Evolutionary conservation across 1,140 invertebrate genomes (phyloP).

Genomic region (Drosophila bifasciata): DNA sequence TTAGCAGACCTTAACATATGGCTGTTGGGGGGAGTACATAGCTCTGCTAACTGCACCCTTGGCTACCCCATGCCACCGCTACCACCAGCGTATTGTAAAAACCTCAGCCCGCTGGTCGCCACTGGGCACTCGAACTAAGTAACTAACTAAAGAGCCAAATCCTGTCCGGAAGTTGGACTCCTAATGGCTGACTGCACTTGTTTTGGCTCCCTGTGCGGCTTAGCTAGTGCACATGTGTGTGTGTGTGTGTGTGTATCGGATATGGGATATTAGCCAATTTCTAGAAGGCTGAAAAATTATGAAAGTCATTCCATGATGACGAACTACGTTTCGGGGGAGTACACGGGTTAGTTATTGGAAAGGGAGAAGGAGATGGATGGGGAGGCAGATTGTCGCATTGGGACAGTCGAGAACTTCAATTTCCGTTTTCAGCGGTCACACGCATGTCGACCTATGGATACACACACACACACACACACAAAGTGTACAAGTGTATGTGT

Average conservation of each 20-base stretch:
- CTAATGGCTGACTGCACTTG: conserved; percentile 23
- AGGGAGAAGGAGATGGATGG: conserved; percentile 5
- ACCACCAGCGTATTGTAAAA: no score
- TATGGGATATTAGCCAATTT: conserved; percentile 54
- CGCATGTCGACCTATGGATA: conserved; percentile 16
- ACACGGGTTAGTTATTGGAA: background rate
- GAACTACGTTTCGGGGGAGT: conserved; percentile 16
- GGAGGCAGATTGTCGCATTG: conserved; percentile 34
- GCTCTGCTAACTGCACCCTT: no score
- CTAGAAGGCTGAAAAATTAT: conserved; percentile 54
- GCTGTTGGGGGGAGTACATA: no score
- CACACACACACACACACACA: background rate
- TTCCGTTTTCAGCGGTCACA: conserved; percentile 49
- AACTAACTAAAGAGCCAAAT: background rate
- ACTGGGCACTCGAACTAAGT: no score
- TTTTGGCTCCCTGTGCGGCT: background rate
- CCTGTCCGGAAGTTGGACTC: conserved; percentile 17
- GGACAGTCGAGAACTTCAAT: conserved; percentile 61
- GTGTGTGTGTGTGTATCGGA: conserved; percentile 4
- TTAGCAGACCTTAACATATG: no score
- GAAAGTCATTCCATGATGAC: conserved; percentile 61
- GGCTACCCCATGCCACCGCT: no score
- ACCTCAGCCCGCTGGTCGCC: no score
- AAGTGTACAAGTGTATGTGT: conserved; percentile 1
- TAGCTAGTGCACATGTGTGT: background rate